Evolutionary conservation across 23 tunicate species (phyloP), one percentile per base, ranked within the genome.

Genomic region (Ascidia mentula): DNA sequence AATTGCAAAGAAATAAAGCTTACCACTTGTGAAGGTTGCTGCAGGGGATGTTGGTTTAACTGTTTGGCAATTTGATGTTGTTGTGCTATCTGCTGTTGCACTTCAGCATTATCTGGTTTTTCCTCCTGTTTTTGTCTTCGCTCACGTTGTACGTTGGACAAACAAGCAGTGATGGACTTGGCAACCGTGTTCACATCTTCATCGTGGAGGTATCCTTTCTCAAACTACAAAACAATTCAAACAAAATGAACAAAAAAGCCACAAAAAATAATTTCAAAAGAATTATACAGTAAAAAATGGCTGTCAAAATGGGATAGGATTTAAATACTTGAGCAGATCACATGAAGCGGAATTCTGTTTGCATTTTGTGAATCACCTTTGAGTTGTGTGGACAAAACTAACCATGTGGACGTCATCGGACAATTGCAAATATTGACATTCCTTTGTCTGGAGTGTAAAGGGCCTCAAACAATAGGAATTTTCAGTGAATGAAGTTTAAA

Each of bases 171-270:
- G 40, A 93, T 93, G 0, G 89, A 88, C 70, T 88, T 93, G 32
- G 98, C 98, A 28, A 93, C 98, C 8, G 80, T 72, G 73, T 83
- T 91, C 17, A 84, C 89, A 69, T 93, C 98, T 76, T 88, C 98
- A 42, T 93, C 89, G 35, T 85, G 98, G 1, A 93, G 84, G 59
- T 85, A 93, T 59, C 89, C 98, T 53, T 93, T 93, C 75, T 93
- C 93, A 30, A 87, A 93, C 98, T 93, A 79, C 42, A 59, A 53
- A 53, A 53, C 65, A 53, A 53, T 20, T 20, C 22, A 53, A 5
- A 53, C 4, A 20, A 53, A 3, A 5, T 53, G 2, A 20, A 28
- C 13, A 5, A 5, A 53, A 42, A 42, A 42, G 15, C 53, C 53
- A 42, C 53, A 42, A 42, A 42, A 9, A 42, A 9, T 9, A 42